Conservation (phyloP, 2,113 vertebrate genomes). For the Ailuropoda melanoleuca region DNA sequence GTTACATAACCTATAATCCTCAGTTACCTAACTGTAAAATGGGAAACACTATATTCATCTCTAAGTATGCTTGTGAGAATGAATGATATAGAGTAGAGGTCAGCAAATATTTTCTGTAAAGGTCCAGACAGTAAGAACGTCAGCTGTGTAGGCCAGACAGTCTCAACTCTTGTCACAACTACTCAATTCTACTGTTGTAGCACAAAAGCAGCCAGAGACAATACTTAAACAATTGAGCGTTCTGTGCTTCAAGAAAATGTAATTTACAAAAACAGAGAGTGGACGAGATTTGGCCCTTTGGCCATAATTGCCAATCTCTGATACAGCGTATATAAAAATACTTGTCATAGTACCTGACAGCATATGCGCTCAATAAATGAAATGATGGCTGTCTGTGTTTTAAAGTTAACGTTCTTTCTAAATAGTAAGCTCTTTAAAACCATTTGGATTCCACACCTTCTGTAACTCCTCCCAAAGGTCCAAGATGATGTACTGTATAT, state of each 20-base stretch:
- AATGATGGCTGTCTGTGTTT: background rate
- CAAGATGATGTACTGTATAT: background rate
- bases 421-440: background rate
- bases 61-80: conserved; percentile 8
- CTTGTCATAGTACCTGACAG: background rate
- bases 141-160: background rate
- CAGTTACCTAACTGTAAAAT: conserved; percentile 15
- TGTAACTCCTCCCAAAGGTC: background rate
- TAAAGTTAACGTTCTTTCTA: conserved; percentile 9
- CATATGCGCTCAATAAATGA: background rate
- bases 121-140: background rate
- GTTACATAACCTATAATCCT: background rate
- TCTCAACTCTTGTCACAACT: background rate
- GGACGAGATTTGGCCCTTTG: background rate
- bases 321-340: background rate
- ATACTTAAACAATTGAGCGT: background rate
- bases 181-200: background rate
- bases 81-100: background rate
- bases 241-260: conserved; percentile 15
- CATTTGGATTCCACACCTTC: background rate
- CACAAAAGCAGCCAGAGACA: background rate
- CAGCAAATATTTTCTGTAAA: conserved; percentile 32
- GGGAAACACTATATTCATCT: background rate
- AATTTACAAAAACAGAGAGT: background rate
- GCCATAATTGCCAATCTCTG: background rate